Conservation (phyloP, 2,113 vertebrate species). For the Euleptes europaea region DNA sequence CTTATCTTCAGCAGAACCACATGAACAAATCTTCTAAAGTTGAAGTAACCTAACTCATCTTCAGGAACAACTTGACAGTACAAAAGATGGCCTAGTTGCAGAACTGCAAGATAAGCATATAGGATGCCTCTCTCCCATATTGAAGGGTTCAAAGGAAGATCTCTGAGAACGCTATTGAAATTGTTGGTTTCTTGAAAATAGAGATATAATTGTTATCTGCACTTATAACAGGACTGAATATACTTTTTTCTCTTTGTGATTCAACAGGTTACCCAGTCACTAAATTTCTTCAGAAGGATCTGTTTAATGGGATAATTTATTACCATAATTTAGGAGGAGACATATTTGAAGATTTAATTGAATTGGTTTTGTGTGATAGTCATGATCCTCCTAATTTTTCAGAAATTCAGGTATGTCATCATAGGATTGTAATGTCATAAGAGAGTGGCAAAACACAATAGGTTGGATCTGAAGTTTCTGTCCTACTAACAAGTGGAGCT, state of each 20-base stretch:
- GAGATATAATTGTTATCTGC: neutral
- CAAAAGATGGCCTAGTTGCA: neutral
- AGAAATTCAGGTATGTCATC: conserved; percentile 82
- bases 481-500: no score
- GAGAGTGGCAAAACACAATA: neutral
- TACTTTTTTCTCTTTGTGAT: conserved; percentile 34
- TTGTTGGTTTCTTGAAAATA: neutral
- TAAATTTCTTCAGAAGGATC: conserved; percentile 91
- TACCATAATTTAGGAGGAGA: conserved; percentile 89
- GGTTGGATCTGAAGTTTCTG: no score
- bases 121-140: neutral
- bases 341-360: conserved; percentile 91
- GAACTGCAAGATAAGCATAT: neutral
- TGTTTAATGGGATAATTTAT: conserved; percentile 88
- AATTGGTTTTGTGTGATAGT: conserved; percentile 90
- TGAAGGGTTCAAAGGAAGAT: neutral
- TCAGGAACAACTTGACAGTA: neutral
- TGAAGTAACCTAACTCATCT: neutral
- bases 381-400: conserved; percentile 95
- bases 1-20: neutral
- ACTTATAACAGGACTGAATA: neutral
- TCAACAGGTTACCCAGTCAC: conserved; percentile 86
- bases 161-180: neutral
- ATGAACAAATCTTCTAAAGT: neutral
- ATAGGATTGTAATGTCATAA: neutral